These are phyloP conservation scores for Enteromius viviparus DNA, from an alignment of 2,797 vertebrate genomes.

Conservation along the genomic window DNA sequence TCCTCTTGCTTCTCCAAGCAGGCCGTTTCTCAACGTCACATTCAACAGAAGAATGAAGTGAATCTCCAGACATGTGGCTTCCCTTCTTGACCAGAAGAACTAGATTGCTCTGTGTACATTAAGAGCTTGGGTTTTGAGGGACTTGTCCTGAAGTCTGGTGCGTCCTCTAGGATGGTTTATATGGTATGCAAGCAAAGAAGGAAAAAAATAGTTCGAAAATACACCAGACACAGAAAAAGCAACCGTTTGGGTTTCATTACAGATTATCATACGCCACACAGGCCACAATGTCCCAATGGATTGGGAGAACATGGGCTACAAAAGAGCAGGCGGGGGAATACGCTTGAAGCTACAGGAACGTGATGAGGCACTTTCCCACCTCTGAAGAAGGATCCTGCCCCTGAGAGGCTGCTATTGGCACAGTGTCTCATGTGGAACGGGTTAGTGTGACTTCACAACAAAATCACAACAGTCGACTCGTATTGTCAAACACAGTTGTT, in stretches of 20 bases:
- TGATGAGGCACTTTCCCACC: slow-evolving; percentile 43
- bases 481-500: slow-evolving; percentile 12
- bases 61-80: slow-evolving; percentile 11
- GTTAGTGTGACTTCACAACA: slow-evolving; percentile 19
- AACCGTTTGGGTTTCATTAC: not conserved
- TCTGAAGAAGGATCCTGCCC: slow-evolving; percentile 27
- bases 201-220: not conserved
- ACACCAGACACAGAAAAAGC: slow-evolving; percentile 15
- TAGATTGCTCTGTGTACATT: slow-evolving; percentile 14
- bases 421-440: slow-evolving; percentile 40
- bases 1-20: slow-evolving; percentile 27
- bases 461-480: slow-evolving; percentile 5
- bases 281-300: not conserved
- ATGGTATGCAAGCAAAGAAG: not conserved
- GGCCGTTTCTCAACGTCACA: not conserved
- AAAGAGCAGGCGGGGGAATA: slow-evolving; percentile 21
- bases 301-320: not conserved
- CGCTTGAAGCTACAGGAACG: slow-evolving; percentile 22
- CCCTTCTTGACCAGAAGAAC: slow-evolving; percentile 27
- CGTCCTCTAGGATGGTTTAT: slow-evolving; percentile 11
- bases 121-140: slow-evolving; percentile 32
- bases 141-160: not conserved
- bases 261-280: slow-evolving; percentile 29
- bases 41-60: slow-evolving; percentile 10
- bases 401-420: slow-evolving; percentile 40